These are phyloP conservation scores for Amphimedon queenslandica DNA, from an alignment of 37 sponge, comb jelly and placozoan species.

Conservation along the genomic window DNA sequence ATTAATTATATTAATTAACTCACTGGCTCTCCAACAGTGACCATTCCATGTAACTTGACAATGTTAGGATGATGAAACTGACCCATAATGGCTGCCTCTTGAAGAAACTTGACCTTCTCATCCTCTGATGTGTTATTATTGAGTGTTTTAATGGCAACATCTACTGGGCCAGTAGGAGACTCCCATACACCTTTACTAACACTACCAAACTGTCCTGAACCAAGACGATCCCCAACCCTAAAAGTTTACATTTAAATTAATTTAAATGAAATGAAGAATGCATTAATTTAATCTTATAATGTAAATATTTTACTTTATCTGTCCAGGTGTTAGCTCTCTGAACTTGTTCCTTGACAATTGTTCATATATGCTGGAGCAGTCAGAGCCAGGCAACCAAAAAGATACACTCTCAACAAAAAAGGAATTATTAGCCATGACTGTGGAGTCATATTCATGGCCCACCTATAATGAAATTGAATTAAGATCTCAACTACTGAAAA, in stretches of 20 bases:
- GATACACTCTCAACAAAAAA: no score
- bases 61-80: conserved; percentile 25
- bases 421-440: no score
- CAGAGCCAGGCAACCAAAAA: background rate
- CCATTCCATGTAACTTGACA: conserved; percentile 17
- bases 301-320: background rate
- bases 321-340: background rate
- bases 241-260: background rate
- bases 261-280: no score
- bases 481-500: no score
- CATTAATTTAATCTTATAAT: no score
- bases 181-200: background rate
- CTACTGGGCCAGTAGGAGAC: background rate
- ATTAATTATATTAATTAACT: background rate
- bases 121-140: background rate
- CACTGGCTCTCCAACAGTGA: conserved; percentile 29
- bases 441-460: no score
- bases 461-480: no score
- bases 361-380: background rate
- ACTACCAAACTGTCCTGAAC: conserved; percentile 23
- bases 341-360: background rate
- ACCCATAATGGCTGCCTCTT: conserved; percentile 25
- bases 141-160: conserved; percentile 12
- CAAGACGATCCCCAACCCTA: conserved; percentile 1
- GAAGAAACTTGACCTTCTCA: conserved; percentile 15